These are phyloP conservation scores for Peromyscus eremicus DNA, from an alignment of 2,797 vertebrate species.

Conservation along the genomic window DNA sequence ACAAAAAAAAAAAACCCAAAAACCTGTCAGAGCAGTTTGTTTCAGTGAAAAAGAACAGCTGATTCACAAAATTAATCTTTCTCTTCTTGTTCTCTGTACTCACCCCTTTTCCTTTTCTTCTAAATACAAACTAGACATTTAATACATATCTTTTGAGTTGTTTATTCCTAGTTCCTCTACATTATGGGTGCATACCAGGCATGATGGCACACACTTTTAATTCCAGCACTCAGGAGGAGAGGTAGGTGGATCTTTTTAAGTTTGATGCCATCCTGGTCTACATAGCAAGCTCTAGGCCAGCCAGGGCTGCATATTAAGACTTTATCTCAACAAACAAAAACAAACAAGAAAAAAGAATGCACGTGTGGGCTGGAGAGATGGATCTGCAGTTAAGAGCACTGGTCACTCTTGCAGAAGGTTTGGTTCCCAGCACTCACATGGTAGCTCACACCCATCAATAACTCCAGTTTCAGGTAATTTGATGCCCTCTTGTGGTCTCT, in stretches of 20 bases:
- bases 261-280: background rate
- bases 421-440: background rate
- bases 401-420: background rate
- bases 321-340: background rate
- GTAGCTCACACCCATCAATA: background rate
- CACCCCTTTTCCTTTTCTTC: background rate
- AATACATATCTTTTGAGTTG: background rate
- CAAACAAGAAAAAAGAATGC: background rate
- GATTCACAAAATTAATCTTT: slow-evolving; percentile 32
- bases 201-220: background rate
- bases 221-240: background rate
- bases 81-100: background rate
- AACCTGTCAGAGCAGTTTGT: background rate
- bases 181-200: background rate
- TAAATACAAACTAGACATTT: slow-evolving; percentile 15
- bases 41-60: background rate
- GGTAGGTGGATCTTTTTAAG: background rate
- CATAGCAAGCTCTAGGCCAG: background rate
- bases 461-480: background rate
- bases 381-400: background rate
- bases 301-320: background rate
- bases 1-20: too few relatives aligned
- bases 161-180: slow-evolving; percentile 24
- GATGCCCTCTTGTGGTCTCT: background rate
- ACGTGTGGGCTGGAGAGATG: background rate